Percentiles rank a stretch among this genome's conserved stretches.
phyloP scores from a whole-genome alignment of 1,140 invertebrate genomes.

The Bombus sibiricus region DNA sequence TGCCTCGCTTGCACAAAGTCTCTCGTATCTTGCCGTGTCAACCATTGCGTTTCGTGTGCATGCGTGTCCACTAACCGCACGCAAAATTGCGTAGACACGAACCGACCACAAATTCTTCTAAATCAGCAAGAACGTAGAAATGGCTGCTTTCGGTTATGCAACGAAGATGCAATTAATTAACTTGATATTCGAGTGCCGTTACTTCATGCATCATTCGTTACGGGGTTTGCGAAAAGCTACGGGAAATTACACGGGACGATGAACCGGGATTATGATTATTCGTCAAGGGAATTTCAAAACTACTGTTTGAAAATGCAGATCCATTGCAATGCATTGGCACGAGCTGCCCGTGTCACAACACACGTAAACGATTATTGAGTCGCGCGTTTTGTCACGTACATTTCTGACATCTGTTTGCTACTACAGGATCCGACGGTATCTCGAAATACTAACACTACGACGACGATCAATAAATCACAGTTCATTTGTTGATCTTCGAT shows the following conservation, averaged over 20 bases:
- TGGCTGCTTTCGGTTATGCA: not conserved
- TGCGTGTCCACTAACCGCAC: not conserved
- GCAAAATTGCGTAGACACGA: not conserved
- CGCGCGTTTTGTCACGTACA: constrained; percentile 28
- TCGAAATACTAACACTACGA: not conserved
- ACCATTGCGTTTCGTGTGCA: not conserved
- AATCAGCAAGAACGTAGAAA: not conserved
- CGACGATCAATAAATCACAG: constrained; percentile 31
- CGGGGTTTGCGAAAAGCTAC: constrained; percentile 8
- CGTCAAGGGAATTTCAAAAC: not conserved
- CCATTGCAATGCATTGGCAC: not conserved
- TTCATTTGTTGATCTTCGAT: constrained; percentile 47
- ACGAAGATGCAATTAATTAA: constrained; percentile 33
- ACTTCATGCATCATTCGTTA: constrained; percentile 13
- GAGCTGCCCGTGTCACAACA: not conserved
- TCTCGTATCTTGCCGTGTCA: not conserved
- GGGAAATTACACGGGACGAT: not conserved
- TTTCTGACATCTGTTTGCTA: constrained; percentile 17
- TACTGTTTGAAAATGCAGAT: not conserved
- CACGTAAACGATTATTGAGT: not conserved
- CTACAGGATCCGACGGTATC: not conserved
- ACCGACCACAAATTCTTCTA: not conserved
- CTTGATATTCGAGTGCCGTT: not conserved
- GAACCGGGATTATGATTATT: not conserved
- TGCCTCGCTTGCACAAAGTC: not conserved